Percentiles rank a stretch among this genome's conserved stretches.
phyloP scores from a whole-genome alignment of 2,888 invertebrate genomes.

The Dynastes grantii region DNA sequence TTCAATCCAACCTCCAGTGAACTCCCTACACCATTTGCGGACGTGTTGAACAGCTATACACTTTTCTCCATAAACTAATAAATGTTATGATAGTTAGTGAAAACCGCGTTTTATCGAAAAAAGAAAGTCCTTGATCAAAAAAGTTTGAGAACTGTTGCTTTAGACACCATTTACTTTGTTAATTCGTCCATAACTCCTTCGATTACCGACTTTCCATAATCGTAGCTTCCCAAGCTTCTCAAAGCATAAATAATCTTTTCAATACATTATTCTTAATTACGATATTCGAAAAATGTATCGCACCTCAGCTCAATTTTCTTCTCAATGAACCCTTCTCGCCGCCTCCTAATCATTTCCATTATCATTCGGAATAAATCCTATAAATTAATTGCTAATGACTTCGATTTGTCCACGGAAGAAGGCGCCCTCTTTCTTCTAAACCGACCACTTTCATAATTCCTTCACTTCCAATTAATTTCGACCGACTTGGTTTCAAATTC shows the following conservation, averaged over 20 bases:
- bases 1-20: too few species aligned
- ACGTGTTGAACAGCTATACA: too few species aligned
- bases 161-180: not conserved
- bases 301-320: not conserved
- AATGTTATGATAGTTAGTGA: too few species aligned
- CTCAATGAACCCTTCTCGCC: not conserved
- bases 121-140: too few species aligned
- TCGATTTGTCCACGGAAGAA: not conserved
- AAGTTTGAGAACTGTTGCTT: too few species aligned
- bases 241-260: not conserved
- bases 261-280: not conserved
- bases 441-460: not conserved
- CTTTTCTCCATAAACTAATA: too few species aligned
- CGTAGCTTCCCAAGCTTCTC: not conserved
- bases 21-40: too few species aligned
- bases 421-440: not conserved
- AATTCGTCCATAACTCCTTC: not conserved
- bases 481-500: not conserved
- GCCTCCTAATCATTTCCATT: not conserved
- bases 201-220: not conserved
- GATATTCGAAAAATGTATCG: not conserved
- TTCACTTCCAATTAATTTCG: constrained; percentile 9
- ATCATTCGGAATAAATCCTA: constrained; percentile 9
- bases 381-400: constrained; percentile 13
- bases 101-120: too few species aligned